Conservation (phyloP, 1,140 invertebrate genomes). For the Rhopalosiphum maidis region DNA sequence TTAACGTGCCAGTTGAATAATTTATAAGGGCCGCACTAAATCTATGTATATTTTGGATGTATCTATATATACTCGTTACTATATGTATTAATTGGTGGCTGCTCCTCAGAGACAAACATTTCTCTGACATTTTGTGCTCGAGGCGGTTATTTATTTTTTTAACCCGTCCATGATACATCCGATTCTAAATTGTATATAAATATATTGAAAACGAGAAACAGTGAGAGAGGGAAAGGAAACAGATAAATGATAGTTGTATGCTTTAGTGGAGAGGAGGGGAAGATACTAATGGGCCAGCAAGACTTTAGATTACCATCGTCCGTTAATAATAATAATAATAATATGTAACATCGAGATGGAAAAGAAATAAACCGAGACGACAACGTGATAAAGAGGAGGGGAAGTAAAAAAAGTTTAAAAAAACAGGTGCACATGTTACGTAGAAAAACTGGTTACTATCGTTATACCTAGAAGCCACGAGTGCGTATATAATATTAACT, state of each 20-base stretch:
- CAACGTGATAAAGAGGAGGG: neutral
- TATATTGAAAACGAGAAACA: neutral
- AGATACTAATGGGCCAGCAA: slow-evolving; percentile 42
- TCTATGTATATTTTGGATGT: neutral
- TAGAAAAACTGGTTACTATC: slow-evolving; percentile 52
- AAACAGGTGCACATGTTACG: slow-evolving; percentile 52
- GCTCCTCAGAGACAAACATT: neutral
- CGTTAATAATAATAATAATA: slow-evolving; percentile 42
- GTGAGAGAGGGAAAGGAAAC: neutral
- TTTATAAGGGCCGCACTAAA: neutral
- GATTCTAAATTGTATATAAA: slow-evolving; percentile 24
- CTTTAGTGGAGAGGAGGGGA: neutral
- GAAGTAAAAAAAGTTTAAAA: slow-evolving; percentile 29
- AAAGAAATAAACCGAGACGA: slow-evolving; percentile 39
- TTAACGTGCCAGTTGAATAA: neutral
- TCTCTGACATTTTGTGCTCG: neutral
- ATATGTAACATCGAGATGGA: slow-evolving; percentile 45
- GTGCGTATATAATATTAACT: slow-evolving; percentile 44
- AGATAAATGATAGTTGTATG: neutral
- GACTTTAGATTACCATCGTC: slow-evolving; percentile 39
- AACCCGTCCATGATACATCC: neutral
- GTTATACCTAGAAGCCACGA: slow-evolving; percentile 55
- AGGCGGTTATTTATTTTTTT: neutral
- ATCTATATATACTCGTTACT: neutral
- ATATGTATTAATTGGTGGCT: slow-evolving; percentile 25